Evolutionary conservation across 1,140 invertebrate genomes (phyloP), one percentile per base, ranked within the genome.

Genomic region (Drosophila sechellia): DNA sequence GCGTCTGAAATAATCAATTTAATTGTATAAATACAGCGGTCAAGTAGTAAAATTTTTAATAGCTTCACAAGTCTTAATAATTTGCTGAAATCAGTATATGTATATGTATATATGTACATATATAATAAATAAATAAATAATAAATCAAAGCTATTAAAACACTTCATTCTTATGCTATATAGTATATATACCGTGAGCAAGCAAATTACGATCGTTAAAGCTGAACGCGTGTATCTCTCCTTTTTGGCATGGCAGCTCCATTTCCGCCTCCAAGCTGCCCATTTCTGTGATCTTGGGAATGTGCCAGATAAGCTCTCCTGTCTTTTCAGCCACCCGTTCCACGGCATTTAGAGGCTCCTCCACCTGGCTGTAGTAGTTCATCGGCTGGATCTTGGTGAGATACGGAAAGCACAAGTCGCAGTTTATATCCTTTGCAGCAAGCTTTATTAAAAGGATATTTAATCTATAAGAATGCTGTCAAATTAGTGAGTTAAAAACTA

Each of bases 351-450:
- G 0, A 0, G 83, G 74, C 5, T 59, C 59, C 0, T 79, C 50
- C 45, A 90, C 77, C 45, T 89, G 59, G 17, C 63, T 75, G 40
- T 74, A 90, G 39, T 57, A 91, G 3, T 35, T 64, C 20, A 69
- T 37, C 1, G 54, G 68, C 4, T 50, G 6, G 1, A 74, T 39
- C 0, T 35, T 5, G 5, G 52, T 49, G 20, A 89, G n/a, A 20
- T 42, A 69, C 1, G 49, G 11, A 64, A 74, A 90, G 27, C 89
- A 91, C 0, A 45, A 2, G 0, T 4, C 12, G 13, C 87, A 90
- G 31, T 53, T 71, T 0, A 90, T 63, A 22, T 84, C 63, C 31
- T 50, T 87, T 2, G 74, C 31, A 0, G 79, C 46, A 0, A 90
- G 55, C 81, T 90, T 4, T 37, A 25, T 5, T 8, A 17, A 31